Evolutionary conservation across 2,888 invertebrate species (phyloP).

Genomic region (Lasioglossum vierecki): DNA sequence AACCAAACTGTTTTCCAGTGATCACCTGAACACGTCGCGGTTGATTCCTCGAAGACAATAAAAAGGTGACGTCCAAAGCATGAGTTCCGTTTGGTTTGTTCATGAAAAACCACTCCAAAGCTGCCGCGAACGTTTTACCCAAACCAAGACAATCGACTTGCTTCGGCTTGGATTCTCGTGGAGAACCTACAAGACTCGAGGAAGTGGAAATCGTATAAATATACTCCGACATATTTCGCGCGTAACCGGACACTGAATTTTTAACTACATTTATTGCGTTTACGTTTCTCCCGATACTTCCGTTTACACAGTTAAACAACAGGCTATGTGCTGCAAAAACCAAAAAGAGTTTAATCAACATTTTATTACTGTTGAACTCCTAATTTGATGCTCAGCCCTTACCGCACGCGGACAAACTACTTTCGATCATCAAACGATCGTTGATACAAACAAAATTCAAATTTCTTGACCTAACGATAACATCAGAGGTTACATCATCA

Average conservation of each 20-base stretch:
- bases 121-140: slow-evolving; percentile 81
- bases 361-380: no score
- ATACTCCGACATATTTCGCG: slow-evolving; percentile 43
- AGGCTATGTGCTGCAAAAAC: not conserved
- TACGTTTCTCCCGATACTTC: not conserved
- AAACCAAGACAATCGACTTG: slow-evolving; percentile 85
- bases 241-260: not conserved
- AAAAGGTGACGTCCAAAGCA: slow-evolving; percentile 85
- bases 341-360: not conserved
- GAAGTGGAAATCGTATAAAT: slow-evolving; percentile 35
- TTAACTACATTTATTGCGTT: not conserved
- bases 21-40: slow-evolving; percentile 84
- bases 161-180: not conserved
- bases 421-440: not conserved
- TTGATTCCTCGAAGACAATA: slow-evolving; percentile 84
- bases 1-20: slow-evolving; percentile 84
- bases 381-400: not conserved
- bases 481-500: slow-evolving; percentile 13
- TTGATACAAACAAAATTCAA: not conserved
- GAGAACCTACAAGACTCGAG: not conserved
- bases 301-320: not conserved
- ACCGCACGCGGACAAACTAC: not conserved
- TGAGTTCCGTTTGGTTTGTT: slow-evolving; percentile 83
- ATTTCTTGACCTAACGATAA: slow-evolving; percentile 42
- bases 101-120: slow-evolving; percentile 84